Base-by-base conservation (phyloP, 2,113 vertebrate genomes). In the Dendropsophus ebraccatus region DNA sequence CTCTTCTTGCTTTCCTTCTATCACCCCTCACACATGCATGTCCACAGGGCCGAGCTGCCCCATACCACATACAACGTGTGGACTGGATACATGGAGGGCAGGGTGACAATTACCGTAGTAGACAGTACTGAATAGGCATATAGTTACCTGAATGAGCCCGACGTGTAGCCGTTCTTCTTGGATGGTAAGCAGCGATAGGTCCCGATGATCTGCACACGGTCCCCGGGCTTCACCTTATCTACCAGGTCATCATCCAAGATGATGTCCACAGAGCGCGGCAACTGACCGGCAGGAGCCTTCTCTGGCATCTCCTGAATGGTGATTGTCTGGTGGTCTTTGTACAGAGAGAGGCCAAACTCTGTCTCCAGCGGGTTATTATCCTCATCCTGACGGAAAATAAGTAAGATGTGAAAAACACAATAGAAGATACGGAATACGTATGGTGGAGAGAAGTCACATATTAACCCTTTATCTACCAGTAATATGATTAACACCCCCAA, bases 241-340 rank as follows among this genome's bases (percentile, higher is more conserved):
- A 99, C 98, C 89, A 99, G 91, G 89, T 99, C 98, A 21, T 99
- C 96, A 47, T 99, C 97, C 90, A 99, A 91, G 85, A 99, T 92
- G 78, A 99, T 95, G 4, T 99, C 97, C 90, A 99, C 96, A 0
- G 98, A 99, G 86, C 98, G 97, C 0, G 98, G 98, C 35, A 99
- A 95, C 91, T 99, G 98, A n/a, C 98, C 98, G 0, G 98, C 98
- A 0, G 98, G 98, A 5, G 98, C 97, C 83, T 99, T 99, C 92
- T 99, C 98, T 0, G 98, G 98, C 98, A 99, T 99, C 94, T 99
- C 98, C 94, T 99, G 98, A 75, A 99, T 96, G 0, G 97, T 97
- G 92, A 99, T 95, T 84, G 95, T 97, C 92, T 99, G 98, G 89
- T 99, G 97, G 89, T 99, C 98, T 88, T 97, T 99, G 90, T 99